phyloP scores from a whole-genome alignment of 2,113 vertebrate genomes.

The Mirza zaza region DNA sequence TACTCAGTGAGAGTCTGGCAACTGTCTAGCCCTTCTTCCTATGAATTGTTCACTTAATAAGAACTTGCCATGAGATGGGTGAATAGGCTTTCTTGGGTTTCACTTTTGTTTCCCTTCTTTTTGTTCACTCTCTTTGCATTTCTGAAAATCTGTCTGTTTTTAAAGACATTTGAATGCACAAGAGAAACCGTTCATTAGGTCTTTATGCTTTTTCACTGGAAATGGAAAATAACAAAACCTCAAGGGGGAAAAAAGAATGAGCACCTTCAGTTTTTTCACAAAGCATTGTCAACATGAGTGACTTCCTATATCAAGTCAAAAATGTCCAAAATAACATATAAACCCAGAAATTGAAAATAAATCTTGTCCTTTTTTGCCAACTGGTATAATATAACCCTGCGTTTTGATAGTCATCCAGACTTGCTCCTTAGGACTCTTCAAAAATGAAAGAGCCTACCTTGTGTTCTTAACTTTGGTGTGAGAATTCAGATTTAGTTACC shows the following conservation, averaged over 20 bases:
- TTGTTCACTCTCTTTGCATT: not conserved
- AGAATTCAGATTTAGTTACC: not conserved
- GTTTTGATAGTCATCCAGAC: not conserved
- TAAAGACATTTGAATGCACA: slow-evolving; percentile 1
- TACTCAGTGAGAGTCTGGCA: not conserved
- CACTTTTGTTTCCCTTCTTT: not conserved
- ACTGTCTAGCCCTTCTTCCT: not conserved
- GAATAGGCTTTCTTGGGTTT: not conserved
- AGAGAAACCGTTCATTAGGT: not conserved
- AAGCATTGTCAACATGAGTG: not conserved
- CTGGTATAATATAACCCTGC: not conserved
- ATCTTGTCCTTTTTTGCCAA: not conserved
- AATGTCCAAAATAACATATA: not conserved
- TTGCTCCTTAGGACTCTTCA: not conserved
- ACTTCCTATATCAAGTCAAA: not conserved
- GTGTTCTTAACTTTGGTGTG: not conserved
- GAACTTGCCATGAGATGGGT: not conserved
- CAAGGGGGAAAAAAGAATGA: not conserved
- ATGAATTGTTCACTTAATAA: not conserved
- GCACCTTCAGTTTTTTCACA: not conserved
- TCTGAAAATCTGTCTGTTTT: slow-evolving; percentile 19
- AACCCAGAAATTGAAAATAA: slow-evolving; percentile 6
- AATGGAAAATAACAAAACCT: not conserved
- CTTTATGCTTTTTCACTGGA: not conserved
- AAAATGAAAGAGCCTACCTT: not conserved